Conservation (phyloP, 2,113 vertebrate genomes). For the Calyptomena viridis region DNA sequence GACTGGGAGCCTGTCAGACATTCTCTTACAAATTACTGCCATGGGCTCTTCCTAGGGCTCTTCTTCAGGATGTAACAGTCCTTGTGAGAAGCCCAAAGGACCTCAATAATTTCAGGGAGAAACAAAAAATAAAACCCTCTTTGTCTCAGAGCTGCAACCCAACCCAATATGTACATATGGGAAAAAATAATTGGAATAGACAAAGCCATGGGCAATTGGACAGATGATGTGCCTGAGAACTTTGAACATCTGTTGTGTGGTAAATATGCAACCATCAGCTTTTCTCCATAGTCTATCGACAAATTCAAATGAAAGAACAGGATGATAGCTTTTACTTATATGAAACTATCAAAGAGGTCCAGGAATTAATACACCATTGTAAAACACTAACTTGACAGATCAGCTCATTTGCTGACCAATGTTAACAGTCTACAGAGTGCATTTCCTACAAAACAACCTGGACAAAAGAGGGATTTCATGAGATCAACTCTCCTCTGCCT, state of each 20-base stretch:
- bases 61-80: background rate
- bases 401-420: background rate
- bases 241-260: slow-evolving; percentile 49
- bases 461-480: background rate
- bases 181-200: slow-evolving; percentile 47
- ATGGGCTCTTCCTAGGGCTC: background rate
- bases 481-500: background rate
- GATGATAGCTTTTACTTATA: slow-evolving; percentile 10
- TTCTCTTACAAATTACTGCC: background rate
- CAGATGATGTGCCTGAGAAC: slow-evolving; percentile 55
- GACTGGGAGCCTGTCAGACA: background rate
- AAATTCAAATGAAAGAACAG: slow-evolving; percentile 23
- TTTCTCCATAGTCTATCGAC: slow-evolving; percentile 7
- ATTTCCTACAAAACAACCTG: background rate
- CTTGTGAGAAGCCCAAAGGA: background rate
- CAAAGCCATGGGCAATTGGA: slow-evolving; percentile 59
- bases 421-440: background rate
- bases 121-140: background rate
- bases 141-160: background rate
- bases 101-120: background rate
- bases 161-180: slow-evolving; percentile 24
- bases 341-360: background rate
- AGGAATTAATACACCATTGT: background rate
- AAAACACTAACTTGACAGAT: background rate
- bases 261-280: slow-evolving; percentile 52